These are phyloP conservation scores for Dreissena polymorpha DNA, from an alignment of 1,140 invertebrate genomes.

Conservation along the genomic window DNA sequence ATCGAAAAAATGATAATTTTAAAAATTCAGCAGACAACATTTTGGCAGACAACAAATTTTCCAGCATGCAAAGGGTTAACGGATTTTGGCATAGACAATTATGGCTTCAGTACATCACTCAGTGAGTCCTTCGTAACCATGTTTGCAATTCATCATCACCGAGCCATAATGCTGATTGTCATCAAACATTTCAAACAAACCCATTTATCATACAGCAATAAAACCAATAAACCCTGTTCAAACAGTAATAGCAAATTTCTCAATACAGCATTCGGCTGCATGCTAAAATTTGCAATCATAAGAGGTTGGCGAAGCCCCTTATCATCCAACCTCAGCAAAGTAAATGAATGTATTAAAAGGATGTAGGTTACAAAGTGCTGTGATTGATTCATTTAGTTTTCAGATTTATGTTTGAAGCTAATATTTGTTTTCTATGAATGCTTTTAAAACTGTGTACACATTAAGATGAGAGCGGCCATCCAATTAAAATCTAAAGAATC, in stretches of 20 bases:
- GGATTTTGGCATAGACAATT: background rate
- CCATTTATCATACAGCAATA: slow-evolving; percentile 14
- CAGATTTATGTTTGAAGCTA: slow-evolving; percentile 45
- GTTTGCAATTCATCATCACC: background rate
- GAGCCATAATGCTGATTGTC: slow-evolving; percentile 5
- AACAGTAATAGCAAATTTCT: slow-evolving; percentile 46
- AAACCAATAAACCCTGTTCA: slow-evolving; percentile 31
- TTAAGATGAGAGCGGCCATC: slow-evolving; percentile 19
- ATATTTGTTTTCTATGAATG: slow-evolving; percentile 54
- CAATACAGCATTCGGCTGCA: slow-evolving; percentile 43
- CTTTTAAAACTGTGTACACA: slow-evolving; percentile 45
- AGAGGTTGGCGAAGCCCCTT: slow-evolving; percentile 39
- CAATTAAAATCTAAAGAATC: slow-evolving; percentile 7
- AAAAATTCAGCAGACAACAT: too few species aligned
- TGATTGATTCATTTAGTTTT: slow-evolving; percentile 40
- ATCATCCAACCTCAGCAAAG: slow-evolving; percentile 34
- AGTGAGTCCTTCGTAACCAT: too few species aligned
- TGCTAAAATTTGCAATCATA: slow-evolving; percentile 20
- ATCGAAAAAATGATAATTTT: too few species aligned
- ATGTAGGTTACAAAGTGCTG: slow-evolving; percentile 43
- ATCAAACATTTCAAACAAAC: slow-evolving; percentile 6
- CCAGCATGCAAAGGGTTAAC: too few species aligned
- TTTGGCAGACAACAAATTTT: too few species aligned
- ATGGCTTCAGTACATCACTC: too few species aligned
- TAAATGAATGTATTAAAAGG: slow-evolving; percentile 47